Evolutionary conservation across 2,888 invertebrate species (phyloP).

Genomic region (Pogonocherus hispidulus): DNA sequence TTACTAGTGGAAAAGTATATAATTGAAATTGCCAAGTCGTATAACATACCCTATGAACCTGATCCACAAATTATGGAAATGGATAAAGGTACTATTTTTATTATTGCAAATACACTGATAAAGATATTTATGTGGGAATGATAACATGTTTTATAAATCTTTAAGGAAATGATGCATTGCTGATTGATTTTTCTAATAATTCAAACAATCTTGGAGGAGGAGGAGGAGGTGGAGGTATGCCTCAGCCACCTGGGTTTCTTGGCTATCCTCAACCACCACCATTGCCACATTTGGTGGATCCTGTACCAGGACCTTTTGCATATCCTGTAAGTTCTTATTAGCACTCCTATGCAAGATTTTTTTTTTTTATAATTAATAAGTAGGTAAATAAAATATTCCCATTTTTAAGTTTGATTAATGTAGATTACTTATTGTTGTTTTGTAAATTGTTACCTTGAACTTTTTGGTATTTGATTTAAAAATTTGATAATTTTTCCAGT

Average conservation of each 20-base stretch:
- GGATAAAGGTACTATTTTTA: constrained; percentile 69
- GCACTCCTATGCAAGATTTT: neutral
- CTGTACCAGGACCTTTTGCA: constrained; percentile 73
- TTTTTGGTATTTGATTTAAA: too few species aligned
- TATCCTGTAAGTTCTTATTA: constrained; percentile 72
- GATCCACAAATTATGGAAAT: constrained; percentile 93
- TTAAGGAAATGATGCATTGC: constrained; percentile 72
- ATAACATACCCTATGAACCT: constrained; percentile 94
- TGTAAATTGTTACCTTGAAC: too few species aligned
- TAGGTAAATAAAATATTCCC: too few species aligned
- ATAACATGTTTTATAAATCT: constrained; percentile 20
- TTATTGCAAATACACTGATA: too few species aligned
- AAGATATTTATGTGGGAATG: too few species aligned
- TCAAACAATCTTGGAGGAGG: constrained; percentile 73
- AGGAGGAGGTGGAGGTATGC: constrained; percentile 71
- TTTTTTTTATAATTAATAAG: constrained; percentile 13
- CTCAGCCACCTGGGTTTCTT: constrained; percentile 85
- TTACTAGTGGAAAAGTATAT: constrained; percentile 94
- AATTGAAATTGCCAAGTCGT: constrained; percentile 96
- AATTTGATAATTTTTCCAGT: too few species aligned
- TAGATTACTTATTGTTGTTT: too few species aligned
- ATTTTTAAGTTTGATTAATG: too few species aligned
- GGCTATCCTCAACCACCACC: constrained; percentile 83
- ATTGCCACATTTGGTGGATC: constrained; percentile 72
- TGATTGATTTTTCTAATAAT: constrained; percentile 76